Base-by-base conservation (phyloP, 2,888 invertebrate species). In the Macrophya alboannulata region DNA sequence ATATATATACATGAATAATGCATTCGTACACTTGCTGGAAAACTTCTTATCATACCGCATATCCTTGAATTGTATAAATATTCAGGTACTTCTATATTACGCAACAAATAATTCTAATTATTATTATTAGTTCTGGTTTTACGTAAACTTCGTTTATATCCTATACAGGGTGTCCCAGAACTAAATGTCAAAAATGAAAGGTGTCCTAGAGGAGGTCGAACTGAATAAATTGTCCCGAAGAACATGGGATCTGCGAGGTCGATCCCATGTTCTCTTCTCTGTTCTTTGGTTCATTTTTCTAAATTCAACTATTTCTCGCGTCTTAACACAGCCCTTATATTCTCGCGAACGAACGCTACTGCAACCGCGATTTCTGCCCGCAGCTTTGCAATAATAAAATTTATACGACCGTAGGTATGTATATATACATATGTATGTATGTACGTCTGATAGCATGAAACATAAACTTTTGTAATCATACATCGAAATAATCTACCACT, bases 381-480 rank as follows among this genome's bases (percentile, higher is more conserved):
- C 15, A 68, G 31, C 25, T 72, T 45, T 9, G 21, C 43, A 43
- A 21, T 40, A 21, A 17, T 43, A 43, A n/a, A 43, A 37, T 31
- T 72, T 21, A 40, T 45, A 40, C 72, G 72, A 72, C 45, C 21
- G 21, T 43, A n/a, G n/a, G n/a, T n/a, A n/a, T n/a, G n/a, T n/a
- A n/a, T n/a, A n/a, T n/a, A n/a, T n/a, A n/a, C n/a, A n/a, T n/a
- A n/a, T n/a, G n/a, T n/a, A n/a, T n/a, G n/a, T n/a, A n/a, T n/a
- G n/a, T n/a, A n/a, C n/a, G n/a, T n/a, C 43, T 21, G 21, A 40
- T 43, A 40, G 72, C 45, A 21, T 45, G 40, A 45, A 72, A 72
- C 43, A 43, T 43, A 72, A 72, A 72, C 21, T 72, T 72, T 21
- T n/a, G 72, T 21, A 9, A 43, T 72, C 72, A 40, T 72, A n/a